phyloP scores from a whole-genome alignment of 1,140 invertebrate genomes.

The Drosophila albomicans region DNA sequence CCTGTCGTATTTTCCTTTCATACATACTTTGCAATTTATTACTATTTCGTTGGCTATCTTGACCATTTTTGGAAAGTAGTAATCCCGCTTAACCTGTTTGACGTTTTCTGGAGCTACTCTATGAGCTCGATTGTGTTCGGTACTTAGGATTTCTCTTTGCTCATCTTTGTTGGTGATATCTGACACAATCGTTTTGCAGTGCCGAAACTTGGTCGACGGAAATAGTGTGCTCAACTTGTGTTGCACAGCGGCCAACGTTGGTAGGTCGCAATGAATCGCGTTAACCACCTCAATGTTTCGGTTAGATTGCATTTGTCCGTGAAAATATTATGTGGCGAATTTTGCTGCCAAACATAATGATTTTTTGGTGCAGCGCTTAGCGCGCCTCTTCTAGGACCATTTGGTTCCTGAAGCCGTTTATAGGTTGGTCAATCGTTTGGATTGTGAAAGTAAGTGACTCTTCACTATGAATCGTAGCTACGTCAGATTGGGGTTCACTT shows the following conservation, averaged over 20 bases:
- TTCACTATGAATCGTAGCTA: no score
- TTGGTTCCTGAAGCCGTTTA: slow-evolving; percentile 1
- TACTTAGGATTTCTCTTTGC: not conserved
- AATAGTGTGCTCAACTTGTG: not conserved
- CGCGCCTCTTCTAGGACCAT: not conserved
- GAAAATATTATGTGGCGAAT: slow-evolving; percentile 8
- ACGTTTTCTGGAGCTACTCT: not conserved
- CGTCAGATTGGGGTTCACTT: slow-evolving; percentile 5
- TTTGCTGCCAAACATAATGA: slow-evolving; percentile 16
- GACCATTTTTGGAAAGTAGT: slow-evolving; percentile 31
- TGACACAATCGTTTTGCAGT: slow-evolving; percentile 2
- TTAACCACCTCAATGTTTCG: not conserved
- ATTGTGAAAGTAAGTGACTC: not conserved
- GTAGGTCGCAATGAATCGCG: not conserved
- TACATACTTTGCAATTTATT: slow-evolving; percentile 29
- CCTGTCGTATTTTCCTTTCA: slow-evolving; percentile 25
- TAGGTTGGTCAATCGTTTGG: not conserved
- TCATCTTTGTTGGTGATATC: not conserved
- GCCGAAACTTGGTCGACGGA: not conserved
- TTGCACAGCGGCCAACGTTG: not conserved
- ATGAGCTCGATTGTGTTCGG: slow-evolving; percentile 13
- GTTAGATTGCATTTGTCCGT: not conserved
- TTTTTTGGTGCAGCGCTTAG: not conserved
- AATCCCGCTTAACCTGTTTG: not conserved
- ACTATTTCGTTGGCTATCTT: slow-evolving; percentile 23